A percentile compares a stretch with the other conserved stretches of the same genome.
phyloP scores from a whole-genome alignment of 2,113 vertebrate species.

The Catharus minimus region DNA sequence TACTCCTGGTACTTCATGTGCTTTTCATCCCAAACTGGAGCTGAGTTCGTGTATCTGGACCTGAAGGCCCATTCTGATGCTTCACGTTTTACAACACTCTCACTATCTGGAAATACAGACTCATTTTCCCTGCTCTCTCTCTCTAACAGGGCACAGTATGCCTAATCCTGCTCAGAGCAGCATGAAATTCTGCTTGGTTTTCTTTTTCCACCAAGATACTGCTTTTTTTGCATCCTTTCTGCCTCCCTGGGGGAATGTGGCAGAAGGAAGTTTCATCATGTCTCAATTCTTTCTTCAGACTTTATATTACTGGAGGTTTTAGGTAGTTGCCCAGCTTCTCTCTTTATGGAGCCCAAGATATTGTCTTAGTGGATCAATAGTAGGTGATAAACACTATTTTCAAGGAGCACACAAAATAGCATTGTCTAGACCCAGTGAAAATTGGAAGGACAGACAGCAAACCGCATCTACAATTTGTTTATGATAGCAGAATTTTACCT shows the following conservation, averaged over 20 bases:
- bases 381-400: neutral
- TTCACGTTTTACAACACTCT: fast-evolving
- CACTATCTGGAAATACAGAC: neutral
- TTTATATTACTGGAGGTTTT: neutral
- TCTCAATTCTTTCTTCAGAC: neutral
- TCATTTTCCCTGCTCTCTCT: neutral
- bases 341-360: neutral
- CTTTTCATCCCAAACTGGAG: neutral
- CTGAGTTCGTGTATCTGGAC: neutral
- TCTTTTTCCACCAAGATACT: neutral
- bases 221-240: neutral
- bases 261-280: neutral
- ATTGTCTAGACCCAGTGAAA: neutral
- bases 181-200: neutral
- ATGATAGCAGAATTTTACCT: neutral
- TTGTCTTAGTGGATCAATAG: neutral
- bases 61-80: neutral
- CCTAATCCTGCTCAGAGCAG: neutral
- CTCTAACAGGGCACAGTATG: neutral
- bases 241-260: neutral
- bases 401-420: neutral
- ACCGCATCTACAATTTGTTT: neutral
- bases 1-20: neutral
- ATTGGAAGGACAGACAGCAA: neutral
- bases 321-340: neutral